Percentiles rank a stretch among this genome's conserved stretches.
Evolutionary conservation across 2,113 vertebrate genomes (phyloP).

Genomic region (Ochotona princeps): DNA sequence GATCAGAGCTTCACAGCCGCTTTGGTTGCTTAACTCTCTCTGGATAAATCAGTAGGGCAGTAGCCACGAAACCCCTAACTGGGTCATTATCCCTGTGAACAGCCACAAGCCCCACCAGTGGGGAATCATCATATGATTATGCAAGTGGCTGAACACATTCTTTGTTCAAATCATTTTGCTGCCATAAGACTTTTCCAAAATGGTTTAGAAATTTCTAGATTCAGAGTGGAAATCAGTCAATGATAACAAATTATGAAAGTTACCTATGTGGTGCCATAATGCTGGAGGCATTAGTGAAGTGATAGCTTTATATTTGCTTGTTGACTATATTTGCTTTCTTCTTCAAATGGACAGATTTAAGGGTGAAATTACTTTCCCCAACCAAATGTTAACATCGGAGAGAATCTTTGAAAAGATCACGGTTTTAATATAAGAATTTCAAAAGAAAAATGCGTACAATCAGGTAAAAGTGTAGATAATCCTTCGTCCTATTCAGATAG

Average conservation of each 20-base stretch:
- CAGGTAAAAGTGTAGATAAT: not conserved
- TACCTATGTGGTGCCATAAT: no score
- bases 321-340: not conserved
- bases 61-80: no score
- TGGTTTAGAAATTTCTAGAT: not conserved
- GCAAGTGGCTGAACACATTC: not conserved
- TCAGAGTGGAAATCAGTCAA: not conserved
- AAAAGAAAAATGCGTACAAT: not conserved
- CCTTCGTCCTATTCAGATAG: not conserved
- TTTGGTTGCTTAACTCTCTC: not conserved
- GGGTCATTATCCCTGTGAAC: not conserved
- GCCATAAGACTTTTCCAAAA: not conserved
- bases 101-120: not conserved
- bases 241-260: not conserved
- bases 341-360: not conserved
- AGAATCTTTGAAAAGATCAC: not conserved
- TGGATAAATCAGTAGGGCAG: not conserved
- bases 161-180: not conserved
- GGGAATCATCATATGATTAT: not conserved
- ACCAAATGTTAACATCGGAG: not conserved
- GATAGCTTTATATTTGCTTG: not conserved
- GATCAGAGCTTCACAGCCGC: not conserved
- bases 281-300: not conserved
- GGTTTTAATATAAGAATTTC: not conserved
- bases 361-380: not conserved